Conservation (phyloP, 2,113 vertebrate species). For the Alectura lathami region DNA sequence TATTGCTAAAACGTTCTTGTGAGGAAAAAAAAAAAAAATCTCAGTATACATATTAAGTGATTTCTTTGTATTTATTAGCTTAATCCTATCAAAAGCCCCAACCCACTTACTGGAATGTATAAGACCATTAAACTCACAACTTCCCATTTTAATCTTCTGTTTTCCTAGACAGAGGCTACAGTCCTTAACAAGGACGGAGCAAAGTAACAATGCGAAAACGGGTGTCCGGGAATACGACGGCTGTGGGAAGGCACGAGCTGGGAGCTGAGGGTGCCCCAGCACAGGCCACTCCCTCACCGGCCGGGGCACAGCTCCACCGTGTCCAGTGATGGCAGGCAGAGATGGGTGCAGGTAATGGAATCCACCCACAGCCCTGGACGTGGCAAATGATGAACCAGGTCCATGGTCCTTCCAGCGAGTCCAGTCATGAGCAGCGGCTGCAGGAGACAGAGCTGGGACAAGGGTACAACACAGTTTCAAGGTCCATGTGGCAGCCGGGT, state of each 20-base stretch:
- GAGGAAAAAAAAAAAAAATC: neutral
- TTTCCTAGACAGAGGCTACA: neutral
- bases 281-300: neutral
- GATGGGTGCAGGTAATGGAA: neutral
- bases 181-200: neutral
- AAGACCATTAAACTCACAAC: neutral
- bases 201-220: neutral
- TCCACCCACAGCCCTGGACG: neutral
- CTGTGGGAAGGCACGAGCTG: accelerated
- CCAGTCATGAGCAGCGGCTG: neutral
- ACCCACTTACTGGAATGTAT: neutral
- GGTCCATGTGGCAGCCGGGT: accelerated
- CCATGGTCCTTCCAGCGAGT: neutral
- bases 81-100: neutral
- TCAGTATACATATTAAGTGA: neutral
- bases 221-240: neutral
- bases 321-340: neutral
- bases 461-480: accelerated
- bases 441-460: neutral
- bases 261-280: neutral
- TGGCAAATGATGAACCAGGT: accelerated
- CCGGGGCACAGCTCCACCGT: neutral
- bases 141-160: neutral
- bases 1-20: neutral
- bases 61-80: neutral